Evolutionary conservation across 2,888 invertebrate species (phyloP).

Genomic region (Salticus scenicus): DNA sequence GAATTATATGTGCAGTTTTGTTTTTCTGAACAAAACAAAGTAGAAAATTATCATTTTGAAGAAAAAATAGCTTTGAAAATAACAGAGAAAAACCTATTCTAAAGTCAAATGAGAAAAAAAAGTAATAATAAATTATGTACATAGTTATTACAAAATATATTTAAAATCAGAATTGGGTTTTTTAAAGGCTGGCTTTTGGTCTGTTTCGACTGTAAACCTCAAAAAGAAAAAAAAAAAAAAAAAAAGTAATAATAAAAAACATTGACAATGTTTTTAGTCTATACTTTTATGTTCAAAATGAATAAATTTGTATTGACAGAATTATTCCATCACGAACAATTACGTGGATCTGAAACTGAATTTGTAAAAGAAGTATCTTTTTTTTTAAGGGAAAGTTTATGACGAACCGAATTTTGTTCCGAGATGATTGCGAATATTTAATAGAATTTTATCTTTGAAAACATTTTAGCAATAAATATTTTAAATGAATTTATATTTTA

Average conservation of each 20-base stretch:
- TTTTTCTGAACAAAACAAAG: too few species aligned
- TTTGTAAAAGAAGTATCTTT: neutral
- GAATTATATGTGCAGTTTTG: too few species aligned
- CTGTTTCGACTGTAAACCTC: neutral
- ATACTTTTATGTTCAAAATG: neutral
- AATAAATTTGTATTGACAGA: neutral
- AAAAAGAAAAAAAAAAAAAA: neutral
- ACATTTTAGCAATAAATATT: neutral
- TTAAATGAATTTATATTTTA: neutral
- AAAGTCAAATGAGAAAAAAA: too few species aligned
- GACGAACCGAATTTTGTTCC: neutral
- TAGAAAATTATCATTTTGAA: too few species aligned
- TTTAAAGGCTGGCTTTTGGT: neutral
- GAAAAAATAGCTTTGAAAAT: too few species aligned
- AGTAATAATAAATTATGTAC: slow-evolving; percentile 2
- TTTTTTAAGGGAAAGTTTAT: neutral
- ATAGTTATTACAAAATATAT: neutral
- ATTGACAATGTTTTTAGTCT: too few species aligned
- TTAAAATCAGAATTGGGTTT: neutral
- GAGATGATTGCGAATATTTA: neutral
- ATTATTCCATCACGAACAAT: neutral
- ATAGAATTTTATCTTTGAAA: neutral
- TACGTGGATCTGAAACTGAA: neutral
- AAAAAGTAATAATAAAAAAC: too few species aligned
- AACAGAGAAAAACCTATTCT: too few species aligned